These are phyloP conservation scores for Nothobranchius kuhntae DNA, from an alignment of 2,113 vertebrate genomes.

Conservation along the genomic window DNA sequence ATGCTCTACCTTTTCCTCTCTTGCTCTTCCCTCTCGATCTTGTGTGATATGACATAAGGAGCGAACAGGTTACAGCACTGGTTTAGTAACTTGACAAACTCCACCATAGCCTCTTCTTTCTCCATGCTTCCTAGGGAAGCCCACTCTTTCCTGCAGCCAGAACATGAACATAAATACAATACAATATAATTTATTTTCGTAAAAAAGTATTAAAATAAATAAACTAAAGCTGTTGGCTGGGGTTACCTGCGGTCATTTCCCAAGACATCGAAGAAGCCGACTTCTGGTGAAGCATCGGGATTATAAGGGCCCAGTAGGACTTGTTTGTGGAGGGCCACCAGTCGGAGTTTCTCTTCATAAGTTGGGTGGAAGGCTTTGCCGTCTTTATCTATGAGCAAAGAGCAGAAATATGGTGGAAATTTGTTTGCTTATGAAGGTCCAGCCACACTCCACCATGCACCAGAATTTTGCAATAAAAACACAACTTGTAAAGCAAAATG, in stretches of 20 bases:
- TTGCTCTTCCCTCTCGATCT: slow-evolving; percentile 96
- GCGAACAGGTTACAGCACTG: slow-evolving; percentile 95
- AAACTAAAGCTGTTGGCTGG: background rate
- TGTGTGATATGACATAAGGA: slow-evolving; percentile 92
- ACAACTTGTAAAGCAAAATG: too few relatives aligned
- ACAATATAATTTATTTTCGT: too few relatives aligned
- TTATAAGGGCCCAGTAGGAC: slow-evolving; percentile 93
- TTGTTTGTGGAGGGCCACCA: slow-evolving; percentile 95
- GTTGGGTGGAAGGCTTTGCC: slow-evolving; percentile 98
- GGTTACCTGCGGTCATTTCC: slow-evolving; percentile 96
- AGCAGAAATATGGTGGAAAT: slow-evolving; percentile 1
- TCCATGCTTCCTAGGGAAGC: slow-evolving; percentile 89
- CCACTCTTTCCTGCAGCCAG: slow-evolving; percentile 90
- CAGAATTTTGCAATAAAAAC: background rate
- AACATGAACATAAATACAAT: background rate
- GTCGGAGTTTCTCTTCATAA: slow-evolving; percentile 95
- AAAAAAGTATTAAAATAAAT: background rate
- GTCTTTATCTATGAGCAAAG: slow-evolving; percentile 87
- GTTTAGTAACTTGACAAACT: slow-evolving; percentile 92
- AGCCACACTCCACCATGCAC: background rate
- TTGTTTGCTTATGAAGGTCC: background rate
- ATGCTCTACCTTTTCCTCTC: slow-evolving; percentile 89
- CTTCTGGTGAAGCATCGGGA: slow-evolving; percentile 93
- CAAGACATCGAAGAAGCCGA: slow-evolving; percentile 98
- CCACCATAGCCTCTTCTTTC: slow-evolving; percentile 94